Conservation (phyloP, 2,888 invertebrate species). For the Epinotia bilunana region DNA sequence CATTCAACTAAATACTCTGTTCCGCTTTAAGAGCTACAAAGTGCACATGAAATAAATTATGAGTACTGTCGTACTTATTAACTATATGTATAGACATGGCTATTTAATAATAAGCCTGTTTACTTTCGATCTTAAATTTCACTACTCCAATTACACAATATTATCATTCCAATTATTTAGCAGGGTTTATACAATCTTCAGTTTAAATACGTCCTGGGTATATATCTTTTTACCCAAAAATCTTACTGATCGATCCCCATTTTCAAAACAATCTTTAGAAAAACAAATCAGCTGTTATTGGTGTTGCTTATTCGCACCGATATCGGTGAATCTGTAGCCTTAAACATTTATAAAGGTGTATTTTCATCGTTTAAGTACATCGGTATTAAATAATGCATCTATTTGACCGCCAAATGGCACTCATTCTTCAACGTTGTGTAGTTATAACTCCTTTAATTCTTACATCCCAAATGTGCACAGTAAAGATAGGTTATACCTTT, state of each 20-base stretch:
- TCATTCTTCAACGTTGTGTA: conserved; percentile 1
- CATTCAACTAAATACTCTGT: conserved; percentile 36
- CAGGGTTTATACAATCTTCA: background rate
- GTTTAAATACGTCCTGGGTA: background rate
- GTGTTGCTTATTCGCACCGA: background rate
- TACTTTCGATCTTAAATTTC: background rate
- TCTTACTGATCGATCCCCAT: background rate
- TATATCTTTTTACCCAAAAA: background rate
- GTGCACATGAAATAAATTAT: background rate
- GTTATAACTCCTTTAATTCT: background rate
- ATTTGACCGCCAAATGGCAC: background rate
- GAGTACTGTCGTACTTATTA: background rate
- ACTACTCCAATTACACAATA: background rate
- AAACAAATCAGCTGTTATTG: conserved; percentile 38
- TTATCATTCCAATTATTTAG: too few species aligned
- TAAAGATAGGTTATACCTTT: background rate
- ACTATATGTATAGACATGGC: background rate
- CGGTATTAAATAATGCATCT: background rate
- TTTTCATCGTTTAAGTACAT: conserved; percentile 1
- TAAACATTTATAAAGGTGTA: conserved; percentile 22
- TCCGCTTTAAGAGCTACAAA: conserved; percentile 16
- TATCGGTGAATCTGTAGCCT: conserved; percentile 19
- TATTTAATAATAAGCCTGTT: background rate
- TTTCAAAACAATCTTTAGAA: conserved; percentile 18
- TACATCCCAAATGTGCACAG: background rate